Percentiles rank a stretch among this genome's conserved stretches.
Evolutionary conservation across 2,888 invertebrate species (phyloP).

Genomic region (Nebria salina): DNA sequence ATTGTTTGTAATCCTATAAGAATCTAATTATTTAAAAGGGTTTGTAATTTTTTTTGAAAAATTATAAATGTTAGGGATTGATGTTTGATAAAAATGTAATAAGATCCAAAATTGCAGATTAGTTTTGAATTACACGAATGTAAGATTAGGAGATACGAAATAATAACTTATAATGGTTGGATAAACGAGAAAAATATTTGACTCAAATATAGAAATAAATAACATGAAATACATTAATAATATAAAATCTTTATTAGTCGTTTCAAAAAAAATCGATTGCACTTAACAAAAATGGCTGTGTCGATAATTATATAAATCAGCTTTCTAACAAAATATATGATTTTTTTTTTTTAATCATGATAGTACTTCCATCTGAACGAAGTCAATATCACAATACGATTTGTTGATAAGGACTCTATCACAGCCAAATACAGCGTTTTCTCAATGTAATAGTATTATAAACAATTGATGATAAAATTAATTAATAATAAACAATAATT

Average conservation of each 20-base stretch:
- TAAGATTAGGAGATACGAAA: too few relatives aligned
- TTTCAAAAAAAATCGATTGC: not conserved
- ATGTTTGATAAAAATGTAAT: too few relatives aligned
- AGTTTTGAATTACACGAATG: too few relatives aligned
- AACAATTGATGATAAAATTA: constrained; percentile 34
- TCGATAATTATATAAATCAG: constrained; percentile 19
- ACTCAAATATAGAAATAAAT: not conserved
- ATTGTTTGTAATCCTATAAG: too few relatives aligned
- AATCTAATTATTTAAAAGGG: too few relatives aligned
- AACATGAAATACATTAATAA: not conserved
- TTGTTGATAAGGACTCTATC: constrained; percentile 66
- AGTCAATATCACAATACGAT: constrained; percentile 67
- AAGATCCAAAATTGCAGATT: too few relatives aligned
- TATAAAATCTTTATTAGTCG: not conserved
- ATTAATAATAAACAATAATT: constrained; percentile 11
- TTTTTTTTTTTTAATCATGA: constrained; percentile 58
- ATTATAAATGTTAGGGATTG: too few relatives aligned
- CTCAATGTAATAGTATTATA: constrained; percentile 14
- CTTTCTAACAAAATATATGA: constrained; percentile 43
- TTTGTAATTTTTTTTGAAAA: too few relatives aligned
- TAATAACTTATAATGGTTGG: not conserved
- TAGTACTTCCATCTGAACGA: constrained; percentile 69
- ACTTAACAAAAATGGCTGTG: constrained; percentile 1
- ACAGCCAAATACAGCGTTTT: constrained; percentile 60
- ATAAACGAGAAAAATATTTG: not conserved